These are phyloP conservation scores for Meandrina meandrites DNA, from an alignment of 92 coral and sea anemone species.

Conservation along the genomic window DNA sequence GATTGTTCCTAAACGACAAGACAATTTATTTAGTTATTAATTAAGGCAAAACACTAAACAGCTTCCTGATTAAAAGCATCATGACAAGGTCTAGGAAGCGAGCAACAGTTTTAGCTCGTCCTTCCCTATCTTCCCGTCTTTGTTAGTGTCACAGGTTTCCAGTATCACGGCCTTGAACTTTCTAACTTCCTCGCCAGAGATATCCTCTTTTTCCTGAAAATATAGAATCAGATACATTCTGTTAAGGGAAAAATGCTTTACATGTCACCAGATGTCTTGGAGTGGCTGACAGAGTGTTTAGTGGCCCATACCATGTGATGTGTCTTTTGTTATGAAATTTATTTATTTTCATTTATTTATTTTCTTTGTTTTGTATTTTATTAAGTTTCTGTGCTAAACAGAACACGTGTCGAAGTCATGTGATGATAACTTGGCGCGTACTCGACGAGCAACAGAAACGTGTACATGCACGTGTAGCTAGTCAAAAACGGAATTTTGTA, in stretches of 20 bases:
- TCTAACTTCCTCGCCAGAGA: constrained; percentile 11
- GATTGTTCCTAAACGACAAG: background rate
- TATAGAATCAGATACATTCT: background rate
- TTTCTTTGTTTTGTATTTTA: too few species aligned
- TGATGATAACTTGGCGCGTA: too few species aligned
- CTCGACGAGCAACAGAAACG: too few species aligned
- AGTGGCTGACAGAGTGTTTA: too few species aligned
- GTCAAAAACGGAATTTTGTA: too few species aligned
- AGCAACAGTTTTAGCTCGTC: constrained; percentile 55
- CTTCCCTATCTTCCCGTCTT: constrained; percentile 57
- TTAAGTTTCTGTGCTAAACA: too few species aligned
- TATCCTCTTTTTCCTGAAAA: constrained; percentile 2
- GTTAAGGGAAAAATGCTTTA: too few species aligned
- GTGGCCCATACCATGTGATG: too few species aligned
- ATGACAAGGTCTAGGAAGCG: background rate
- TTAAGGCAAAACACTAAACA: background rate
- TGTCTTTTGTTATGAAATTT: too few species aligned
- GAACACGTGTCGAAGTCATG: too few species aligned
- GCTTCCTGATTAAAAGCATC: background rate
- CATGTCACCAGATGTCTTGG: background rate
- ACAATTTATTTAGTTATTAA: background rate
- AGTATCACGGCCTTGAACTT: constrained; percentile 14
- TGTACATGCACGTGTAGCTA: too few species aligned
- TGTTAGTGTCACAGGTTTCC: constrained; percentile 34
- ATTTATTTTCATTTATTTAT: too few species aligned